Evolutionary conservation across 35 echinoderm and acorn worm species (phyloP).

Genomic region (Apostichopus californicus): DNA sequence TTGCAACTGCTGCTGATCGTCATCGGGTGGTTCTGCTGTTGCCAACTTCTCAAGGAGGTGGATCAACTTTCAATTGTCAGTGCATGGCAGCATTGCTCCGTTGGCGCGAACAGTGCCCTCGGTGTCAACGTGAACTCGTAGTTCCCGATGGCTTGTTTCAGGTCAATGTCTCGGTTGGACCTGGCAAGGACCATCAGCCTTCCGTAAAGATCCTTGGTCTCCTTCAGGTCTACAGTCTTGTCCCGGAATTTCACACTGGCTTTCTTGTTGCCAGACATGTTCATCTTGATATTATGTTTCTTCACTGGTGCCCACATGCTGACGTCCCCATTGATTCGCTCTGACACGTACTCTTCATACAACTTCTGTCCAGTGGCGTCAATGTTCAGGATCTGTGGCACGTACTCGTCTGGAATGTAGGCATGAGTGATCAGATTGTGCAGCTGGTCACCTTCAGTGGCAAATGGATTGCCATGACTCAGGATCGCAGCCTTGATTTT

Average conservation of each 20-base stretch:
- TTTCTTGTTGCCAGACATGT: slow-evolving; percentile 24
- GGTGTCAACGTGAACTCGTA: not conserved
- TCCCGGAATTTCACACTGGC: too few species aligned
- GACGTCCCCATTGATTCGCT: not conserved
- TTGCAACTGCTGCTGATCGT: not conserved
- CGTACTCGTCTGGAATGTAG: too few species aligned
- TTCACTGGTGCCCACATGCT: slow-evolving; percentile 39
- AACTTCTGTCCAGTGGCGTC: too few species aligned
- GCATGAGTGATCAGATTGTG: too few species aligned
- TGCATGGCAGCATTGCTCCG: slow-evolving; percentile 42
- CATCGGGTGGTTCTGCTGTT: not conserved
- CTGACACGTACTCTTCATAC: too few species aligned
- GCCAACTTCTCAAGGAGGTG: not conserved
- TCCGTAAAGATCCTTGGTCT: not conserved
- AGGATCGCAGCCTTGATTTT: not conserved
- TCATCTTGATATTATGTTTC: slow-evolving; percentile 59
- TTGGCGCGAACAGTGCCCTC: slow-evolving; percentile 66
- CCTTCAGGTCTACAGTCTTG: slow-evolving; percentile 40
- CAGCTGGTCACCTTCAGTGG: too few species aligned
- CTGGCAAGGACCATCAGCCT: too few species aligned
- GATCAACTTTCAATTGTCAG: slow-evolving; percentile 29
- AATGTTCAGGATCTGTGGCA: too few species aligned
- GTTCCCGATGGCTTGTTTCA: too few species aligned
- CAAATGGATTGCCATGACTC: too few species aligned
- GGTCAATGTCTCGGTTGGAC: too few species aligned